Conservation (phyloP, 2,113 vertebrate species). For the Tychaedon coryphoeus region DNA sequence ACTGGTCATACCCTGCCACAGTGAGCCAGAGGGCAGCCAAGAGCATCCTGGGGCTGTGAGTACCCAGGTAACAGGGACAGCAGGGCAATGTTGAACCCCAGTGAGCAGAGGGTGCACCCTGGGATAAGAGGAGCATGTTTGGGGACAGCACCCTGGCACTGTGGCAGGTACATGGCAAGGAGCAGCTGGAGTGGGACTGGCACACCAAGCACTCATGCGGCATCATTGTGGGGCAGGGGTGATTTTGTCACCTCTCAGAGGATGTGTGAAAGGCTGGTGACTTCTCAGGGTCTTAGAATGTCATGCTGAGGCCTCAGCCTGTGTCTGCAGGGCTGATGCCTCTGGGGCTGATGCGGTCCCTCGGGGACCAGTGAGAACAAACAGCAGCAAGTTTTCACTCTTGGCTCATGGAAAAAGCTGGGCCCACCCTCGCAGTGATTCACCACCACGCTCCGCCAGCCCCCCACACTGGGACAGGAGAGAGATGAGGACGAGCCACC, state of each 20-base stretch:
- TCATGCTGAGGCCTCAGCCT: accelerated
- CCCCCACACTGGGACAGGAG: accelerated
- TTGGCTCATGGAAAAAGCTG: neutral
- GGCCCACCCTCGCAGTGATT: neutral
- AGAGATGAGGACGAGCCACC: accelerated
- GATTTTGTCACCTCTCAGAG: neutral
- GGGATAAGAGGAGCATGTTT: accelerated
- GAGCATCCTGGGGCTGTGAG: neutral
- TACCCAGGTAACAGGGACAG: too few relatives aligned
- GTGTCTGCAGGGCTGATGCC: neutral
- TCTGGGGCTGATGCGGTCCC: accelerated
- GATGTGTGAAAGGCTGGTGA: neutral
- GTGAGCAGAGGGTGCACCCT: neutral
- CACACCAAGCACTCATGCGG: accelerated
- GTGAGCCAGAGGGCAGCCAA: neutral
- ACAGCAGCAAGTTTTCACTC: neutral
- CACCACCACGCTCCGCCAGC: neutral
- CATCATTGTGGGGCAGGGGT: neutral
- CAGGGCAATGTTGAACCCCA: neutral
- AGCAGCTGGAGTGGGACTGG: neutral
- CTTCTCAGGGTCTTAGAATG: neutral
- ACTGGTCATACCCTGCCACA: neutral
- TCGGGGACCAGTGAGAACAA: neutral
- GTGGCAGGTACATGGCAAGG: neutral
- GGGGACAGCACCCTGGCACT: accelerated